Evolutionary conservation across 2,888 invertebrate species (phyloP).

Genomic region (Zygaena filipendulae): DNA sequence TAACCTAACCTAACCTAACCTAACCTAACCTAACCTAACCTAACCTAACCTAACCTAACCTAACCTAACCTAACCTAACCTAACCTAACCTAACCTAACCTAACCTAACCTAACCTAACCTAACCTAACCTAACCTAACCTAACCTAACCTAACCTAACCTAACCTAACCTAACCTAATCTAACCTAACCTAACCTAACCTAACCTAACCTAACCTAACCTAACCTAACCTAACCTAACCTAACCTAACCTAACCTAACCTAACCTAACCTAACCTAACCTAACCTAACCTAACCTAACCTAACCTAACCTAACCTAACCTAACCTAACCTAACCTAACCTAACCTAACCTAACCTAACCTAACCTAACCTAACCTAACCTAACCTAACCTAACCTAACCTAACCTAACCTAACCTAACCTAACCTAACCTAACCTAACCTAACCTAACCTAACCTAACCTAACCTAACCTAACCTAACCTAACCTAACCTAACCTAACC

Average conservation of each 20-base stretch:
- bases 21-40: slow-evolving; percentile 5
- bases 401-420: slow-evolving; percentile 7
- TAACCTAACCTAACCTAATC: slow-evolving; percentile 4
- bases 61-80: slow-evolving; percentile 5
- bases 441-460: slow-evolving; percentile 7
- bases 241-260: slow-evolving; percentile 5
- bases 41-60: slow-evolving; percentile 5
- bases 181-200: slow-evolving; percentile 5
- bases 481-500: slow-evolving; percentile 8
- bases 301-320: slow-evolving; percentile 3
- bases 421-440: slow-evolving; percentile 7
- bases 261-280: slow-evolving; percentile 5
- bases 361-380: slow-evolving; percentile 5
- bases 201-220: slow-evolving; percentile 4
- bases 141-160: slow-evolving; percentile 5
- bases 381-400: slow-evolving; percentile 7
- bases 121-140: slow-evolving; percentile 5
- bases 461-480: slow-evolving; percentile 8
- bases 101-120: slow-evolving; percentile 5
- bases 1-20: slow-evolving; percentile 5
- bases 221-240: slow-evolving; percentile 5
- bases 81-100: slow-evolving; percentile 5
- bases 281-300: slow-evolving; percentile 5
- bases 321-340: slow-evolving; percentile 4
- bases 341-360: slow-evolving; percentile 5